Conservation (phyloP, 1,140 invertebrate species). For the Leptestheria dahalacensis region DNA sequence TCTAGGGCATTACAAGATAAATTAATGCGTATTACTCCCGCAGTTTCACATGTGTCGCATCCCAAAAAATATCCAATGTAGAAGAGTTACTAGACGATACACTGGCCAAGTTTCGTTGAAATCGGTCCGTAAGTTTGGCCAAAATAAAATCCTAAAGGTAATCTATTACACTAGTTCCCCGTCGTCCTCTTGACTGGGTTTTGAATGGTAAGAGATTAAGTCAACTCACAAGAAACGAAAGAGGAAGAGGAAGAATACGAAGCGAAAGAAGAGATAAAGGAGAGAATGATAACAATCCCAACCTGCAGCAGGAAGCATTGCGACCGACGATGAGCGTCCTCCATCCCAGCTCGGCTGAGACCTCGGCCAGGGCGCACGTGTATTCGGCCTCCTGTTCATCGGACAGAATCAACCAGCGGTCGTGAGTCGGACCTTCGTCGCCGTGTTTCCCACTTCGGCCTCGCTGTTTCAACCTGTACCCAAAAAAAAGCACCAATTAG, state of each 20-base stretch:
- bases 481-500: no score
- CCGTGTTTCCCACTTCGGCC: conserved; percentile 8
- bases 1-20: no score
- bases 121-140: no score
- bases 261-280: conserved; percentile 2
- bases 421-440: conserved; percentile 14
- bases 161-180: neutral
- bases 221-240: neutral
- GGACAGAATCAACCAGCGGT: conserved; percentile 14
- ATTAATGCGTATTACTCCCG: no score
- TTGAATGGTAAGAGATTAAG: neutral
- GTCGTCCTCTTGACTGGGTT: conserved; percentile 1
- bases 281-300: neutral
- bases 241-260: neutral
- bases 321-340: conserved; percentile 13
- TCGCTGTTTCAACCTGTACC: no score
- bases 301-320: conserved; percentile 18
- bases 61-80: no score
- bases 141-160: neutral
- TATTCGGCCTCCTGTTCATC: conserved; percentile 11
- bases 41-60: no score
- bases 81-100: no score
- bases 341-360: conserved; percentile 13
- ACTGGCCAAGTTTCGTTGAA: no score
- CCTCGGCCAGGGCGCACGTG: conserved; percentile 11